Percentiles rank a stretch among this genome's conserved stretches.
These are phyloP conservation scores for Macrotis lagotis DNA, from an alignment of 2,113 vertebrate species.

Conservation along the genomic window DNA sequence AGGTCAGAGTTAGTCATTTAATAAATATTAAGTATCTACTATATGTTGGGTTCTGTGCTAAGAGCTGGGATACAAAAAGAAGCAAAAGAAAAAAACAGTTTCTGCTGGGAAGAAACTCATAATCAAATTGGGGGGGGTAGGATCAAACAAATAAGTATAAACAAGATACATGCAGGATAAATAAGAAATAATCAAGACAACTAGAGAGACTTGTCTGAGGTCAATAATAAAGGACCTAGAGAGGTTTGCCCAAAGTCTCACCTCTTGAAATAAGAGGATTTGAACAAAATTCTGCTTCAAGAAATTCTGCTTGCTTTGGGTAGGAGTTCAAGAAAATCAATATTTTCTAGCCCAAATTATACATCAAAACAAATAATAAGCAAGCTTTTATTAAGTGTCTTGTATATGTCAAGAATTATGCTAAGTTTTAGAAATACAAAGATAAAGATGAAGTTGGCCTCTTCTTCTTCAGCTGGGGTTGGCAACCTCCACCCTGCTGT, in stretches of 20 bases:
- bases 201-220: neutral
- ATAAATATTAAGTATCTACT: neutral
- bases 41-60: neutral
- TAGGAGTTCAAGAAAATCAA: neutral
- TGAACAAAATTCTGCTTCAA: neutral
- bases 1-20: neutral
- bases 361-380: neutral
- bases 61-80: neutral
- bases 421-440: neutral
- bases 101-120: neutral
- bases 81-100: neutral
- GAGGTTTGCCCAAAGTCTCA: neutral
- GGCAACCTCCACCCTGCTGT: no score
- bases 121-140: neutral
- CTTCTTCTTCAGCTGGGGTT: neutral
- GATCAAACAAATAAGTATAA: neutral
- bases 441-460: neutral
- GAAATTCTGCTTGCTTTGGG: neutral
- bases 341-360: neutral
- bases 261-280: neutral
- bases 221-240: neutral
- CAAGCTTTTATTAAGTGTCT: neutral
- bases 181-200: neutral
- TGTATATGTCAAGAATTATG: neutral
- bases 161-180: neutral